Evolutionary conservation across 1,140 invertebrate species (phyloP).

Genomic region (Neodiprion fabricii): DNA sequence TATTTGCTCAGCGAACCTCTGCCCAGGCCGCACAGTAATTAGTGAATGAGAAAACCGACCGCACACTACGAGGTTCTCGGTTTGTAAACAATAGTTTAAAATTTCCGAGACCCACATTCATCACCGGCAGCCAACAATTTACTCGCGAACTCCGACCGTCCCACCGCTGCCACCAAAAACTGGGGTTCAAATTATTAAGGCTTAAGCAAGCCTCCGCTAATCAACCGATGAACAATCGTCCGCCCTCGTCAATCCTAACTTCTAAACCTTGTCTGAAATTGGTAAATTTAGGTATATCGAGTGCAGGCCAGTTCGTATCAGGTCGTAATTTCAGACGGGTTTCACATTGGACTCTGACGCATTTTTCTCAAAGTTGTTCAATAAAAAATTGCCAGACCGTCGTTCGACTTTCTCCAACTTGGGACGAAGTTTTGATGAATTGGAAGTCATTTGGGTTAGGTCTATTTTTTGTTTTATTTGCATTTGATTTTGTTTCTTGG

Average conservation of each 20-base stretch:
- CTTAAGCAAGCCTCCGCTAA: too few relatives aligned
- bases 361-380: too few relatives aligned
- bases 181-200: too few relatives aligned
- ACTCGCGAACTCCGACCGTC: background rate
- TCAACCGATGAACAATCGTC: background rate
- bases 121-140: background rate
- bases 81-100: background rate
- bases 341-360: background rate
- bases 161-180: slow-evolving; percentile 3
- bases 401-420: too few relatives aligned
- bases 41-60: background rate
- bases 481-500: too few relatives aligned
- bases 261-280: background rate
- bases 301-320: background rate
- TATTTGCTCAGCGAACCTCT: background rate
- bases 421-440: too few relatives aligned
- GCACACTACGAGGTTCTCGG: background rate
- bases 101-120: background rate
- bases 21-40: background rate
- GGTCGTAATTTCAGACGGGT: background rate
- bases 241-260: background rate
- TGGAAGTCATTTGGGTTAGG: too few relatives aligned
- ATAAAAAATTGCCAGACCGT: too few relatives aligned
- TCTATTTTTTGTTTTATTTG: too few relatives aligned
- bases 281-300: too few relatives aligned